Conservation (phyloP, 2,888 invertebrate species). For the Trichopoda pennipes region DNA sequence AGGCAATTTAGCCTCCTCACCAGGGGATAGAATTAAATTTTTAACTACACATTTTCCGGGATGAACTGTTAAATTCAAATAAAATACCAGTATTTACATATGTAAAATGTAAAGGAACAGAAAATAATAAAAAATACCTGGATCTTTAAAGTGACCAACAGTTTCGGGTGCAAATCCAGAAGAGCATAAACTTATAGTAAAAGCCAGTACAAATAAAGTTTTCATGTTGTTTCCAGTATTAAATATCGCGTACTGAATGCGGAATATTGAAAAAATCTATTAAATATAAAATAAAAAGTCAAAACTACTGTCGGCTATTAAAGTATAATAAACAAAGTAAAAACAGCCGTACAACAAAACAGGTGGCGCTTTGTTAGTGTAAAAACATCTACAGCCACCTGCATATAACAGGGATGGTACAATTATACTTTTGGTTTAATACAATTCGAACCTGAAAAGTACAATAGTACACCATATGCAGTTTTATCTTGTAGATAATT, state of each 20-base stretch:
- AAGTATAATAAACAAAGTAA: neutral
- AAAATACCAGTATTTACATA: neutral
- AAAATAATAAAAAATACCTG: neutral
- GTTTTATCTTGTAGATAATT: too few relatives aligned
- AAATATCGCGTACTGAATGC: too few relatives aligned
- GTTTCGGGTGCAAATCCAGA: constrained; percentile 7
- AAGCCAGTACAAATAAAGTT: constrained; percentile 5
- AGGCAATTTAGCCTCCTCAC: constrained; percentile 18
- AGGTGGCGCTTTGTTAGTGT: too few relatives aligned
- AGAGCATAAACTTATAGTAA: neutral
- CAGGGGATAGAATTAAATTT: constrained; percentile 11
- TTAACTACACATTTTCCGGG: constrained; percentile 48
- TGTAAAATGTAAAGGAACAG: neutral
- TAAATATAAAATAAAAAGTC: neutral
- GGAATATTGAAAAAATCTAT: too few relatives aligned
- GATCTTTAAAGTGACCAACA: constrained; percentile 15
- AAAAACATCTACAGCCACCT: too few relatives aligned
- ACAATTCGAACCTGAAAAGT: too few relatives aligned
- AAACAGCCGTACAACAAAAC: too few relatives aligned
- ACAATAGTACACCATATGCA: too few relatives aligned
- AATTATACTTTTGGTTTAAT: too few relatives aligned
- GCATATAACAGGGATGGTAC: too few relatives aligned
- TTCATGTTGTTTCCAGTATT: constrained; percentile 24
- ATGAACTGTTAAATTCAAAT: constrained; percentile 16
- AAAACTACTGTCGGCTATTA: neutral